These are phyloP conservation scores for Drosophila leontia DNA, from an alignment of 1,140 invertebrate genomes.

Conservation along the genomic window DNA sequence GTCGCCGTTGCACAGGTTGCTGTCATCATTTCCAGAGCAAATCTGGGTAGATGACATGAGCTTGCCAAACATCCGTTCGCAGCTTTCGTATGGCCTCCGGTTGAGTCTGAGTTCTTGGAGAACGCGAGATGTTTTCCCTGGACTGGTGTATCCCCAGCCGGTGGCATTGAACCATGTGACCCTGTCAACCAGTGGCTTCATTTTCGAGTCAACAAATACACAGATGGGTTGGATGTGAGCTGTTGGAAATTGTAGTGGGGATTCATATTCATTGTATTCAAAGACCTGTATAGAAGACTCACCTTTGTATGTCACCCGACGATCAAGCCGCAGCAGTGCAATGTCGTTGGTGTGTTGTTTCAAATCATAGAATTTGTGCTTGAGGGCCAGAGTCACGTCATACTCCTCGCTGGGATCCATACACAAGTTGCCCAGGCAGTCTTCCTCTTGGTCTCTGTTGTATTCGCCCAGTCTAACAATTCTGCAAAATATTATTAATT, in stretches of 20 bases:
- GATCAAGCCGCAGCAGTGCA: slow-evolving; percentile 6
- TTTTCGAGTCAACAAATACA: not conserved
- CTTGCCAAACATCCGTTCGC: not conserved
- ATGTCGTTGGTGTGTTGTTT: not conserved
- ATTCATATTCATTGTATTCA: not conserved
- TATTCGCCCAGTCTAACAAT: slow-evolving; percentile 14
- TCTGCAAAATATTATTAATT: not conserved
- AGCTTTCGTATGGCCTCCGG: not conserved
- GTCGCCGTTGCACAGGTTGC: slow-evolving; percentile 13
- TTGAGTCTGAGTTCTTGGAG: not conserved
- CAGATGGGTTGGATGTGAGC: slow-evolving; percentile 21
- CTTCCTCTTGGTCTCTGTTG: not conserved
- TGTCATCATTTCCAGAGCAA: not conserved
- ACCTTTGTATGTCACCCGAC: slow-evolving; percentile 5
- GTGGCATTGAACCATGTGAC: slow-evolving; percentile 5
- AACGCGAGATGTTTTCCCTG: not conserved
- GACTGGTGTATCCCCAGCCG: not conserved
- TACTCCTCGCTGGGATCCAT: not conserved
- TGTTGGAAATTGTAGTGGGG: not conserved
- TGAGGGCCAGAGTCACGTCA: not conserved
- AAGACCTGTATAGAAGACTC: not conserved
- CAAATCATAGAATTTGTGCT: not conserved
- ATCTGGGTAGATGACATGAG: not conserved
- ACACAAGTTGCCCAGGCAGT: not conserved
- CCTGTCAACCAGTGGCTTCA: not conserved